Evolutionary conservation across 2,888 invertebrate species (phyloP), one percentile per base, ranked within the genome.

Genomic region (Sinohyriopsis cumingii): DNA sequence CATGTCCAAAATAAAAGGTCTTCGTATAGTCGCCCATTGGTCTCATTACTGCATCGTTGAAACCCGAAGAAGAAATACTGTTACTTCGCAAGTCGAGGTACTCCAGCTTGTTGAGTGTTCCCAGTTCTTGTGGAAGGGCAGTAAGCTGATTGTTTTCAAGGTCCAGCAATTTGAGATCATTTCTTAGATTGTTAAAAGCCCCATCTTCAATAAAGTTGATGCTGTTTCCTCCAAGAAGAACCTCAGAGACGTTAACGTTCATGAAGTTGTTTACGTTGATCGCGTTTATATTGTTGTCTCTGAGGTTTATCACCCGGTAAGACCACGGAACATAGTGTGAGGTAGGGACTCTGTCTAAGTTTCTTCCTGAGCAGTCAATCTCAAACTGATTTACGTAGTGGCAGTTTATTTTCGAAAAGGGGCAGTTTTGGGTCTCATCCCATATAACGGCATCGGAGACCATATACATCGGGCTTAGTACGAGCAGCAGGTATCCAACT

Each of bases 1-100:
- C 24, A 55, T 72, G 68, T 6, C 81, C 81, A 55, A 81, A 81
- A 19, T 71, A 57, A 55, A 81, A 79, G 20, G 74, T 78, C 5
- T n/a, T 67, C 1, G 79, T 59, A 54, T 66, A 77, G 54, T 77
- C 71, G 1, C 81, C 81, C 0, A 81, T 55, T 20, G 66, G 59
- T 22, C 73, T 66, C 69, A 81, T 70, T 0, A 77, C 75, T 3
- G 57, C 28, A 28, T 77, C 72, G 3, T 61, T 72, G n/a, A 65
- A 69, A 33, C 63, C 65, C 0, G 19, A 20, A 28, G 67, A 59
- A 1, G 59, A 45, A n/a, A 77, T 75, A 1, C 70, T 73, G 28
- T 77, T 77, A n/a, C 68, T 59, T 15, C 69, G 55, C 2, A 81
- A 61, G 45, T 81, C 75, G 0, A 81, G 62, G 3, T n/a, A 53